Evolutionary conservation across 2,113 vertebrate genomes (phyloP).

Genomic region (Hiodon tergisus): DNA sequence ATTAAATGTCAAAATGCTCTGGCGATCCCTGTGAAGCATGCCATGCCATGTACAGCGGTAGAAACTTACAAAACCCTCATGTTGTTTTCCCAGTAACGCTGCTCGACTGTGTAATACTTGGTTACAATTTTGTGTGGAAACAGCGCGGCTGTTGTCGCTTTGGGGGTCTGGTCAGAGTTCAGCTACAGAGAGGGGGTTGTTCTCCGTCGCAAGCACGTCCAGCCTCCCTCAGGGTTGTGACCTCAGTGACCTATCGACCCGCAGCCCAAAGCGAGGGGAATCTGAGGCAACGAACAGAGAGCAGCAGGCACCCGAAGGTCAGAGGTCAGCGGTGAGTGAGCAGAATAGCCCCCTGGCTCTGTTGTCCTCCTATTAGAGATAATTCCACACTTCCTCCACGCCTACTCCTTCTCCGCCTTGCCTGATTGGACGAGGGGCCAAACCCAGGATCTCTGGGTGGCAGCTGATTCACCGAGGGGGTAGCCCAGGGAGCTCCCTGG

Average conservation of each 20-base stretch:
- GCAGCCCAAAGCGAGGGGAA: not conserved
- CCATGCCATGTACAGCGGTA: no score
- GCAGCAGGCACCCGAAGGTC: conserved; percentile 9
- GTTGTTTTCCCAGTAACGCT: not conserved
- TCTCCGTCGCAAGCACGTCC: not conserved
- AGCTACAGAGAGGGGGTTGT: not conserved
- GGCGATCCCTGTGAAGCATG: no score
- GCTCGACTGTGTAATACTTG: not conserved
- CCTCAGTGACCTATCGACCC: conserved; percentile 16
- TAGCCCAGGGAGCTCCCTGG: not conserved
- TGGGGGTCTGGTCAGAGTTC: conserved; percentile 9
- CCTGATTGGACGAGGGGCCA: not conserved
- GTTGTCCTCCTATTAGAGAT: conserved; percentile 3
- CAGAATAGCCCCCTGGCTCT: conserved; percentile 9
- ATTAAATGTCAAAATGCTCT: no score
- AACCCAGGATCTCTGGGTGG: not conserved
- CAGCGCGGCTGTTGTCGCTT: not conserved
- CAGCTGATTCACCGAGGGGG: not conserved
- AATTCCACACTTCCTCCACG: not conserved
- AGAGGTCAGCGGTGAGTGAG: conserved; percentile 7
- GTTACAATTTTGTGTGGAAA: not conserved
- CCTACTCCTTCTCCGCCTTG: not conserved
- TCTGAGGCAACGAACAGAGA: conserved; percentile 12
- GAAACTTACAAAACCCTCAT: not conserved
- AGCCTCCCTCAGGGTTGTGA: conserved; percentile 4